Base-by-base conservation (phyloP, 2,888 invertebrate species). In the Limnephilus marmoratus region DNA sequence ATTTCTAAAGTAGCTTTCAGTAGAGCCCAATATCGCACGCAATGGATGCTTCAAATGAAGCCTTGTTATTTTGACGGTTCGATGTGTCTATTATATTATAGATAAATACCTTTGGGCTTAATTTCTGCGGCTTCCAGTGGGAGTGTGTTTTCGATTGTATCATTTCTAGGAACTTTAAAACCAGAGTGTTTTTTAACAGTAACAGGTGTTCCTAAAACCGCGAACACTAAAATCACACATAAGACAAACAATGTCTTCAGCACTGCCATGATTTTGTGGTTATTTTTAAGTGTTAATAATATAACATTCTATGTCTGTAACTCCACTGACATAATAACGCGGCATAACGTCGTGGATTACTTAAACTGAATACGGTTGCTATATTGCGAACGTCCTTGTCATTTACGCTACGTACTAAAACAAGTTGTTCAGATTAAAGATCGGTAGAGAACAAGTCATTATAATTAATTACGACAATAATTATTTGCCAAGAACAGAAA, bases 181-280 rank as follows among this genome's bases (percentile, higher is more conserved):
- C 34, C 31, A 24, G 41, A 37, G 45, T 49, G n/a, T 90, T 90
- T 49, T 85, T 53, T 53, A 45, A 31, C 24, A 68, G 9, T 68
- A 68, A 68, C 68, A 68, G 68, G 68, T 68, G 68, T 68, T n/a
- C 37, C 37, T 82, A 90, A 82, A 37, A 82, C 85, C 85, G 85
- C 49, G 31, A 18, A 15, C 86, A 49, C 31, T 89, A 29, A 24
- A 34, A 49, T 80, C 18, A 24, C 68, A 68, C 68, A 68, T n/a
- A n/a, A 24, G 24, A 68, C 24, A 68, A 68, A 68, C n/a, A 68
- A 68, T 68, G n/a, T 18, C 24, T 68, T 68, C 9, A 68, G 9
- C 68, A 68, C 68, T 9, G 68, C 68, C 68, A 68, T 68, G 9
- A 68, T 68, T 68, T 68, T 9, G 9, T n/a, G 68, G 24, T n/a